A percentile compares a stretch with the other conserved stretches of the same genome.
These are phyloP conservation scores for Hirundo rustica DNA, from an alignment of 2,797 vertebrate genomes.

Conservation along the genomic window DNA sequence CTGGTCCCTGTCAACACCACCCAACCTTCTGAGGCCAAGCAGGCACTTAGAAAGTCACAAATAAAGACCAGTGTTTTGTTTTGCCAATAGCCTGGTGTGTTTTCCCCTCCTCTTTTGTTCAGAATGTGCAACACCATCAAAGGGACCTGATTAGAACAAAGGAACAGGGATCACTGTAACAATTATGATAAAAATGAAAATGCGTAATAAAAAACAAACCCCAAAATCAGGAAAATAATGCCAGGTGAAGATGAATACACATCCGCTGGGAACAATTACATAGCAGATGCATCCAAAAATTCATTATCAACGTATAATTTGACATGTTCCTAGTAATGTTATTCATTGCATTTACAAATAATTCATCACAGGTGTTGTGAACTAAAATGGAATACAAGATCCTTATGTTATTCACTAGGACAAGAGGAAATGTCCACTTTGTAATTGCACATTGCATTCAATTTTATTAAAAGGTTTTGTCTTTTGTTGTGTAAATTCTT, in stretches of 20 bases:
- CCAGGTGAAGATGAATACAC: constrained; percentile 66
- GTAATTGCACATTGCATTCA: constrained; percentile 32
- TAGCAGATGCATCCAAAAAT: constrained; percentile 65
- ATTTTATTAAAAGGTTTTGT: constrained; percentile 45
- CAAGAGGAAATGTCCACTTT: constrained; percentile 49
- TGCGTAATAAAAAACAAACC: constrained; percentile 68
- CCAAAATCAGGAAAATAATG: constrained; percentile 76
- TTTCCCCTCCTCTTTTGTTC: constrained; percentile 60
- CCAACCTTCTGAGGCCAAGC: constrained; percentile 78
- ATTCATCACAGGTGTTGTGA: constrained; percentile 67
- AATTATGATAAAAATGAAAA: constrained; percentile 86
- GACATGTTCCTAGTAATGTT: constrained; percentile 66
- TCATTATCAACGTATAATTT: constrained; percentile 72
- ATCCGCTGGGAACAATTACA: constrained; percentile 60
- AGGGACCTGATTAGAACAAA: constrained; percentile 61
- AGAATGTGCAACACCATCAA: constrained; percentile 49
- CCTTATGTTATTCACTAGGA: constrained; percentile 37
- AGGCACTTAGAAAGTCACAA: constrained; percentile 79
- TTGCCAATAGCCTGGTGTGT: constrained; percentile 73
- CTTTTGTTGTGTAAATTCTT: constrained; percentile 50
- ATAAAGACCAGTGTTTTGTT: constrained; percentile 80
- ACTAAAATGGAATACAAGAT: constrained; percentile 47
- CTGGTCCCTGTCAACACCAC: constrained; percentile 86
- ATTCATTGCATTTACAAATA: constrained; percentile 73
- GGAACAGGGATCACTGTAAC: constrained; percentile 68